phyloP scores from a whole-genome alignment of 2,888 invertebrate genomes.

The Azorinus chamasolen region DNA sequence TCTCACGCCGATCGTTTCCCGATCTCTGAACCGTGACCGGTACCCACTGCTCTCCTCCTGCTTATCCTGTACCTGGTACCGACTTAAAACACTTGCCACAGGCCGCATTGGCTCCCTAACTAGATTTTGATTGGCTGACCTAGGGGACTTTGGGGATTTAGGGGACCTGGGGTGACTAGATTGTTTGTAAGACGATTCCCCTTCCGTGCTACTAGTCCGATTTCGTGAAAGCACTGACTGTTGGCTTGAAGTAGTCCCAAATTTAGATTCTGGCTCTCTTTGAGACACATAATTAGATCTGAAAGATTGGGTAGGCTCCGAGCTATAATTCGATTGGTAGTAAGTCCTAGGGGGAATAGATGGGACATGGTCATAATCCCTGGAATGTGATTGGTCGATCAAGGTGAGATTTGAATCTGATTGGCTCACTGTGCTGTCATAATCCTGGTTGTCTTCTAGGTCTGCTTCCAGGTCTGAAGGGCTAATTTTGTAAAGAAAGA shows the following conservation, averaged over 20 bases:
- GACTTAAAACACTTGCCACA: conserved; percentile 51
- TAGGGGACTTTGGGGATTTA: conserved; percentile 55
- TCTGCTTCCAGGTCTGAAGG: conserved; percentile 89
- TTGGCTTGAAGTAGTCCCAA: conserved; percentile 38
- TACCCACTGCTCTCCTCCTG: conserved; percentile 42
- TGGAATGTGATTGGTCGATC: conserved; percentile 80
- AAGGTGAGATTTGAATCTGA: conserved; percentile 85
- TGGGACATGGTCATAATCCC: conserved; percentile 52
- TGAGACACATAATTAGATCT: conserved; percentile 55
- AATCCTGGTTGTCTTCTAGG: conserved; percentile 89
- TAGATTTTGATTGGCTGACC: conserved; percentile 50
- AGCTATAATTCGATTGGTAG: conserved; percentile 50
- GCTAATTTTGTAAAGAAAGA: conserved; percentile 82
- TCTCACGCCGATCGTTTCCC: conserved; percentile 48
- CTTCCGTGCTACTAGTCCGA: conserved; percentile 41
- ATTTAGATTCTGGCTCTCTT: conserved; percentile 24
- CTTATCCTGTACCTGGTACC: conserved; percentile 50
- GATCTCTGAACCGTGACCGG: conserved; percentile 57
- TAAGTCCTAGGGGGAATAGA: conserved; percentile 37
- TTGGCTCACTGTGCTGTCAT: conserved; percentile 88
- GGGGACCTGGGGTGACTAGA: conserved; percentile 51
- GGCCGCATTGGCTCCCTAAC: conserved; percentile 54
- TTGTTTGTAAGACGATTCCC: conserved; percentile 13
- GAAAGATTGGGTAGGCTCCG: conserved; percentile 61
- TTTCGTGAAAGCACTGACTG: conserved; percentile 61